Base-by-base conservation (phyloP, 2,113 vertebrate species). In the Orientallactaga bullata region DNA sequence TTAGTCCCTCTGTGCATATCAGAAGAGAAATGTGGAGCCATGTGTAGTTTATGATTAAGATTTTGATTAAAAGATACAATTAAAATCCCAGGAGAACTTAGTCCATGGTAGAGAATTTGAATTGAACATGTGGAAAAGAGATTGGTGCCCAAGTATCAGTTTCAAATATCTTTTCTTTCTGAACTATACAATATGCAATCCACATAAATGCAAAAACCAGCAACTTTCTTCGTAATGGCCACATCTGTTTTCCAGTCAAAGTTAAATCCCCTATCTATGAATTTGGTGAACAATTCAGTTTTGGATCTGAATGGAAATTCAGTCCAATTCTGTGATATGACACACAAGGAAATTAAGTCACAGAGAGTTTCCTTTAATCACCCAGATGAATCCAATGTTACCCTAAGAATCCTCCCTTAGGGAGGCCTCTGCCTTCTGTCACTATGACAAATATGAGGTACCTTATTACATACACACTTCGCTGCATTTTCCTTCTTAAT, bases 1-100 rank as follows among this genome's bases (percentile, higher is more conserved):
- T 37, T 32, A 60, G 61, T 85, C 80, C 83, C 95, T 92, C 66
- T 90, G 92, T 85, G 93, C 84, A 94, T 94, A 95, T 89, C 69
- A 72, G 93, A 92, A 92, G 76, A 84, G 51, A 96, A 95, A 80
- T 72, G 85, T 92, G 83, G 71, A 95, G 39, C 71, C 63, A 73
- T 94, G 83, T 78, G 58, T 66, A 83, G 90, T 82, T 93, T 95
- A 69, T 92, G 90, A 77, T 95, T 77, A 79, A 81, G 65, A 83
- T 96, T 97, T 94, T 95, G 92, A 97, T 97, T 95, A 94, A 96
- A 96, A 96, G 95, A 95, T 90, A 90, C 35, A 71, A 92, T 92
- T 81, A 79, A 93, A 93, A 85, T 92, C 90, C 69, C 94, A 84
- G 6, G 79, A 92, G 90, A 83, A 20, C 80, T 58, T 30, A 84